Evolutionary conservation across 2,888 invertebrate species (phyloP).

Genomic region (Pilophorus perplexus): DNA sequence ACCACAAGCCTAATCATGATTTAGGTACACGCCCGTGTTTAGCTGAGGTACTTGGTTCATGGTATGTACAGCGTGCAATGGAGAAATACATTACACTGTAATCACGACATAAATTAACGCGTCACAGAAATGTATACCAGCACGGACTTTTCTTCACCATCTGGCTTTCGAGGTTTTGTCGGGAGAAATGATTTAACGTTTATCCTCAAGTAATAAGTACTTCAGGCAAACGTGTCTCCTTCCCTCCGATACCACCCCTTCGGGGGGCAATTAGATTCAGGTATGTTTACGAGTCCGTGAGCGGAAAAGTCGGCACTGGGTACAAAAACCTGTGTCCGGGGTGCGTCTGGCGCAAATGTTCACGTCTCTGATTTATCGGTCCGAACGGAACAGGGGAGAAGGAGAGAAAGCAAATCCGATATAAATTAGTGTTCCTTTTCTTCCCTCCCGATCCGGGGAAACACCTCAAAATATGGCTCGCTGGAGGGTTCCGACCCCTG

Average conservation of each 20-base stretch:
- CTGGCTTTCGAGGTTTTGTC: too few species aligned
- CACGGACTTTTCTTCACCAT: too few species aligned
- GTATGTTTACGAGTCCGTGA: slow-evolving; percentile 32
- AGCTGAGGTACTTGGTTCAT: too few species aligned
- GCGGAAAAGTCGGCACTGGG: neutral
- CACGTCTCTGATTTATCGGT: slow-evolving; percentile 38
- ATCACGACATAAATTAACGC: too few species aligned
- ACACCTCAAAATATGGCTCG: slow-evolving; percentile 38
- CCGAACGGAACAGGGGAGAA: slow-evolving; percentile 7
- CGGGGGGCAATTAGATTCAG: slow-evolving; percentile 30
- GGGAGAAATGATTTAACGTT: too few species aligned
- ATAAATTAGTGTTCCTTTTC: slow-evolving; percentile 43
- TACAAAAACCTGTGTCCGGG: slow-evolving; percentile 7
- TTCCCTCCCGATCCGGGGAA: neutral
- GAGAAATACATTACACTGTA: too few species aligned
- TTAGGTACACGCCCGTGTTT: too few species aligned
- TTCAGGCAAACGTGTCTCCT: neutral
- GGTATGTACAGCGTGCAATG: too few species aligned
- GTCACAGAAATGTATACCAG: too few species aligned
- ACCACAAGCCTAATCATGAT: too few species aligned
- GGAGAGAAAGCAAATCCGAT: slow-evolving; percentile 42
- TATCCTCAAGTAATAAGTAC: neutral
- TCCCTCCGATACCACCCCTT: neutral
- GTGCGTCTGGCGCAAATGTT: slow-evolving; percentile 38
- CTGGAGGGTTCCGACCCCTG: slow-evolving; percentile 10